A percentile compares a stretch with the other conserved stretches of the same genome.
phyloP scores from a whole-genome alignment of 2,113 vertebrate genomes.

The Eulemur macaco region DNA sequence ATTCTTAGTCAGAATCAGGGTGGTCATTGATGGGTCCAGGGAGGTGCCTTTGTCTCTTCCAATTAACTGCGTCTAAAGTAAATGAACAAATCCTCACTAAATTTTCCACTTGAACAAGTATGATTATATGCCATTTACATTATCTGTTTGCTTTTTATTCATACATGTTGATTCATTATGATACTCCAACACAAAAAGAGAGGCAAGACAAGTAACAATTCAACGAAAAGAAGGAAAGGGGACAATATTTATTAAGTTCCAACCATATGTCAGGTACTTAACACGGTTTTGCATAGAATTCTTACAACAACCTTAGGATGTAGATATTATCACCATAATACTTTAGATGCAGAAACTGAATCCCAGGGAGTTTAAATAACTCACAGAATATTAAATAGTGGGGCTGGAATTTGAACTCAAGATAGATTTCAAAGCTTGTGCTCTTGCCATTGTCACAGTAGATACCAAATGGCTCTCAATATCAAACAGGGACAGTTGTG shows the following conservation, averaged over 20 bases:
- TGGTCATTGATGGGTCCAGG: neutral
- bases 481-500: accelerated
- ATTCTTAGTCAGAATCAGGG: conserved; percentile 25
- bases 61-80: conserved; percentile 40
- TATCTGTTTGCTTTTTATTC: neutral
- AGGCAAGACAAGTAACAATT: neutral
- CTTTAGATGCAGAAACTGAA: neutral
- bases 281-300: neutral
- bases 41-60: conserved; percentile 14
- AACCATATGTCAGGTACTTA: neutral
- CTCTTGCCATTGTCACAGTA: neutral
- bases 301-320: neutral
- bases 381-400: neutral
- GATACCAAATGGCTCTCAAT: neutral
- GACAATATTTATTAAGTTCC: neutral
- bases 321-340: neutral
- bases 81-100: conserved; percentile 17
- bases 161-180: neutral
- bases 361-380: neutral
- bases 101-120: neutral
- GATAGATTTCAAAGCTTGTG: neutral
- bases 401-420: neutral
- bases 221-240: neutral
- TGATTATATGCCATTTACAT: neutral
- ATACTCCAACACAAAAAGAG: neutral